Evolutionary conservation across 1,140 invertebrate species (phyloP), one percentile per base, ranked within the genome.

Genomic region (Penaeus chinensis): DNA sequence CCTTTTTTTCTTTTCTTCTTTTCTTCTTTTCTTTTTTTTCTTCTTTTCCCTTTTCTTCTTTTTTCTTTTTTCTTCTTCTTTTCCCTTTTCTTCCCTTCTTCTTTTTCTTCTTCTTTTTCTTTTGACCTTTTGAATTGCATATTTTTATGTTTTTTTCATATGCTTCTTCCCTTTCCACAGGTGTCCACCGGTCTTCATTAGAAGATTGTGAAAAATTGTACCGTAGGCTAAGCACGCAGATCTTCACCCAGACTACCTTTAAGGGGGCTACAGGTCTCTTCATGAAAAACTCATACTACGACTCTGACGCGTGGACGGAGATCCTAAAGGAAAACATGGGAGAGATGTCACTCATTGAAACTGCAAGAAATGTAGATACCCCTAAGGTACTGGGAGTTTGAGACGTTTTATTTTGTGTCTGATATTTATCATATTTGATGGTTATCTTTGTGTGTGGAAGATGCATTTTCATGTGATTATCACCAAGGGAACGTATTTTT

Each of bases 221-320:
- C 90, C 94, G 94, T 87, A 93, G 95, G 85, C 93, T 96, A 69
- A 95, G 96, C 91, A 92, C 92, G 2, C 93, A 95, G 91, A 94
- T 96, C 88, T 97, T 97, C 91, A 95, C 93, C 7, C 95, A 95
- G 90, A 96, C 94, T 90, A 92, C 94, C 16, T 92, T 96, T 42
- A 93, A 93, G 92, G 97, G 97, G 19, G 95, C 96, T 2, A 95
- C 95, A 74, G 95, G 95, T 89, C 93, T 99, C 37, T 94, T 98
- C 10, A 96, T 95, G 95, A 95, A 94, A 87, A 96, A 98, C 92
- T 95, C 96, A 0, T 98, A 98, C 92, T 98, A 99, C 92, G 96
- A 98, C 91, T 97, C 97, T 1, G 93, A 94, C 1, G 93, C 95
- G 3, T 99, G 96, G 96, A 96, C 98, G 91, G 93, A 95, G 90